Base-by-base conservation (phyloP, 1,140 invertebrate species). In the Metopolophium dirhodum region DNA sequence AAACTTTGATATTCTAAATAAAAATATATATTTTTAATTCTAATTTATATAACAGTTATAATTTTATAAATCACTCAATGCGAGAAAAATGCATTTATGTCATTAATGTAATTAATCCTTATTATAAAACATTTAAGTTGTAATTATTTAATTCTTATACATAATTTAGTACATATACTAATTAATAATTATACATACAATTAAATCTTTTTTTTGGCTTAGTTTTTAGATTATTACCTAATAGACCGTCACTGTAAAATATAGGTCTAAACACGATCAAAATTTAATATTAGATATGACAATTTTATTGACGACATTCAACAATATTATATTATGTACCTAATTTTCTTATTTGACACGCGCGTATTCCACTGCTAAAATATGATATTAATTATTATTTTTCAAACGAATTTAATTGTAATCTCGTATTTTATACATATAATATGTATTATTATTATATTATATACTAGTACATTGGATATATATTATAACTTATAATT, bases 11-110 rank as follows among this genome's bases (percentile, higher is more conserved):
- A n/a, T 68, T 68, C 11, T 68, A n/a, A 68, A 77, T 30, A 77
- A n/a, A 77, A 77, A 77, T 77, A n/a, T n/a, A 68, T n/a, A 77
- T n/a, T 68, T 68, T 68, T 68, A 68, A n/a, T n/a, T 68, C 61
- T n/a, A 68, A 68, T 18, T 68, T 68, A 3, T 68, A 3, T 68
- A 68, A n/a, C 30, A 68, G 6, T n/a, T 77, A n/a, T n/a, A 68
- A 68, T n/a, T n/a, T n/a, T n/a, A 37, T 41, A 41, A 41, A 77
- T 77, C 61, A 77, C 2, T n/a, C 6, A 77, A 18, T 7, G 51
- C 51, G 22, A 54, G 0, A 77, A 77, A n/a, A 77, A n/a, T 18
- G 14, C 4, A 77, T n/a, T 77, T 1, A n/a, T 77, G 4, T 3
- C 30, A 77, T n/a, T 20, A 4, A 1, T 35, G 30, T 68, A n/a